Evolutionary conservation across 92 coral and sea anemone genomes (phyloP), one percentile per base, ranked within the genome.

Genomic region (Phenganax subtilis): DNA sequence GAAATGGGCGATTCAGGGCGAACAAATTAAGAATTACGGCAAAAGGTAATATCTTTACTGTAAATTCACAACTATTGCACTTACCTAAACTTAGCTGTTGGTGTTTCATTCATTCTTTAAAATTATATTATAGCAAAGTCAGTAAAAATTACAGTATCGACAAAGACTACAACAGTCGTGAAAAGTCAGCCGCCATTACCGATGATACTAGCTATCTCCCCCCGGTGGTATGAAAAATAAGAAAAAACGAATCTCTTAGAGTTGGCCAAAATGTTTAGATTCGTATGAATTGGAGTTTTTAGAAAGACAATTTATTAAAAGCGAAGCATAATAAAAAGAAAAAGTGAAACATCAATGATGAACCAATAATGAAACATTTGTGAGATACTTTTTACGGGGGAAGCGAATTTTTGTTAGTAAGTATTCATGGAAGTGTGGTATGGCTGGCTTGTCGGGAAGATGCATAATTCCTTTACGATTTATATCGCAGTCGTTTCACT

Each of bases 41-140:
- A 37, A 37, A 37, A 37, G 47, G 2, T 1, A 37, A 37, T 5
- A 37, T 37, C 2, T 5, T 37, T 37, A 37, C 47, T 1, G 47
- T 37, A 37, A 2, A 75, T 25, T 9, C 44, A 47, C 10, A 84
- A 37, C 30, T 30, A 6, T 52, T 72, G 56, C 11, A 6, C 5
- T 29, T 76, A 76, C 81, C 81, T 76, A 56, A 76, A 59, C 15
- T 52, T 28, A 47, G 60, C 67, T 44, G 81, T 12, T 31, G 70
- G 11, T 59, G 54, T 6, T 60, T 57, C 60, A 58, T 76, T 69
- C 81, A 76, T 76, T 7, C 14, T 75, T 27, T n/a, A 15, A 51
- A 6, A 6, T 12, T 3, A 7, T 52, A 37, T 9, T 52, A 37
- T 9, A 4, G 17, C 15, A 16, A 20, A 29, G 51, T 68, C 25